A percentile compares a stretch with the other conserved stretches of the same genome.
Evolutionary conservation across 2,797 vertebrate species (phyloP).

Genomic region (Parambassis ranga): DNA sequence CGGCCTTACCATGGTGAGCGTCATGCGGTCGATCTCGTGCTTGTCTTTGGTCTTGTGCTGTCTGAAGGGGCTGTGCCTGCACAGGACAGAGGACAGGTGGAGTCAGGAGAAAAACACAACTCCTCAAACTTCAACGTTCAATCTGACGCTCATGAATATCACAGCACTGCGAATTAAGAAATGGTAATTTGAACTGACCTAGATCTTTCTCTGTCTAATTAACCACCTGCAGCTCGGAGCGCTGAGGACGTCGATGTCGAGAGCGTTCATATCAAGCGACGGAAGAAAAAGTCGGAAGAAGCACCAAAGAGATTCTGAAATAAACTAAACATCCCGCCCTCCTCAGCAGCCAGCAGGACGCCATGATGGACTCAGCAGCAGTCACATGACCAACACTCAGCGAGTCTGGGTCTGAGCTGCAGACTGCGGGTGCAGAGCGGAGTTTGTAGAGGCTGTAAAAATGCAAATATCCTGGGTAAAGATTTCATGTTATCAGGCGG

Average conservation of each 20-base stretch:
- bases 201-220: constrained; percentile 3
- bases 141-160: not conserved
- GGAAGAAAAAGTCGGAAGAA: too few species aligned
- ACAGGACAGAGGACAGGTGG: not conserved
- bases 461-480: too few species aligned
- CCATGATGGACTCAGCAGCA: too few species aligned
- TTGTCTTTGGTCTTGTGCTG: constrained; percentile 99
- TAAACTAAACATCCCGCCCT: too few species aligned
- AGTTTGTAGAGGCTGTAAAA: too few species aligned
- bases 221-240: not conserved
- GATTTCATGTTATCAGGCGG: too few species aligned
- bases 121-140: not conserved
- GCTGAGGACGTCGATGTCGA: not conserved
- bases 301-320: too few species aligned
- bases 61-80: constrained; percentile 96
- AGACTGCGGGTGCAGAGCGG: too few species aligned
- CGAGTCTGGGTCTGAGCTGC: too few species aligned
- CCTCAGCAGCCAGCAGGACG: too few species aligned
- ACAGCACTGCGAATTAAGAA: not conserved
- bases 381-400: too few species aligned
- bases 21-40: constrained; percentile 98
- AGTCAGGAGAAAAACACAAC: not conserved
- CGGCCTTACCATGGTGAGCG: constrained; percentile 93
- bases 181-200: constrained; percentile 7
- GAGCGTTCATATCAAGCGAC: not conserved